Conservation (phyloP, 1,140 invertebrate genomes). For the Sinonovacula constricta region DNA sequence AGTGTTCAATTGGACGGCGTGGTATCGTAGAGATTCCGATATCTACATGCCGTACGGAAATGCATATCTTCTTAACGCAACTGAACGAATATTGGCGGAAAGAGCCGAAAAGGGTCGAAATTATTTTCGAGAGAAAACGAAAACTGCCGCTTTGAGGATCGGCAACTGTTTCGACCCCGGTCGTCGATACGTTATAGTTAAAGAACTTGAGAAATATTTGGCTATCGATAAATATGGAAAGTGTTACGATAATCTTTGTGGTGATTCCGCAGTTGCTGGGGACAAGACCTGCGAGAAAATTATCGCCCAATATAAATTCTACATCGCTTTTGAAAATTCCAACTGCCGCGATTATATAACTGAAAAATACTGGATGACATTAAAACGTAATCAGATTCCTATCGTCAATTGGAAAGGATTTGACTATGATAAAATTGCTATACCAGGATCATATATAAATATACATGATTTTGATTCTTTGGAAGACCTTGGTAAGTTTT, state of each 20-base stretch:
- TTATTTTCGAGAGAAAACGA: slow-evolving; percentile 51
- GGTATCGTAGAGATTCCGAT: slow-evolving; percentile 63
- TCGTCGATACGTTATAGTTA: slow-evolving; percentile 80
- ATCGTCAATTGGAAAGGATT: slow-evolving; percentile 65
- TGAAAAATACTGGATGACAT: slow-evolving; percentile 75
- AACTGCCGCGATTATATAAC: slow-evolving; percentile 77
- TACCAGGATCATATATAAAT: slow-evolving; percentile 91
- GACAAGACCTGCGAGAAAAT: slow-evolving; percentile 57
- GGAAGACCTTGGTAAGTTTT: slow-evolving; percentile 89
- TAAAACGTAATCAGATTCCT: slow-evolving; percentile 65
- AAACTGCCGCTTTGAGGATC: slow-evolving; percentile 82
- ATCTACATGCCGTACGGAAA: slow-evolving; percentile 65
- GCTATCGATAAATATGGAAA: slow-evolving; percentile 83
- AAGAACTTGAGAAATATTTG: slow-evolving; percentile 80
- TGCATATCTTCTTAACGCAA: slow-evolving; percentile 18
- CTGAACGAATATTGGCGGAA: neutral
- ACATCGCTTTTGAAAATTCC: slow-evolving; percentile 77
- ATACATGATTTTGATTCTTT: slow-evolving; percentile 95
- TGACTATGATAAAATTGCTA: slow-evolving; percentile 73
- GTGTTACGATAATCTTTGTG: slow-evolving; percentile 73
- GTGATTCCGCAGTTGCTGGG: slow-evolving; percentile 41
- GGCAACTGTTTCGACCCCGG: slow-evolving; percentile 83
- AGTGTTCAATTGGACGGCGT: slow-evolving; percentile 70
- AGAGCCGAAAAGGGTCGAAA: slow-evolving; percentile 32
- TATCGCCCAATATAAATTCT: slow-evolving; percentile 92